Evolutionary conservation across 1,140 invertebrate species (phyloP), one percentile per base, ranked within the genome.

Genomic region (Drosophila pallidifrons): DNA sequence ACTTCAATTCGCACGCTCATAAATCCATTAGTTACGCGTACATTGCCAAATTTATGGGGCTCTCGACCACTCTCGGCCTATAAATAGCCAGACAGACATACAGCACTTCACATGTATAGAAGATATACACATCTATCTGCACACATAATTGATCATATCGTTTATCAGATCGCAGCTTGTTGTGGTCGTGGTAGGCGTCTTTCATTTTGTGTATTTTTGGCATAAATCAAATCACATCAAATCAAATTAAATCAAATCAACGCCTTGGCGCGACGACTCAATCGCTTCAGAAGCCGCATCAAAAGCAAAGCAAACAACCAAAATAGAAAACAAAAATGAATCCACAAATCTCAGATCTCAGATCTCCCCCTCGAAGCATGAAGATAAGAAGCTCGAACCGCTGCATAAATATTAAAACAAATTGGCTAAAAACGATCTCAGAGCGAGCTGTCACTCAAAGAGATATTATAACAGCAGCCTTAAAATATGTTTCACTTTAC

Each of bases 351-450:
- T 67, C 15, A 47, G 47, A 35, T 32, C 51, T 13, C 10, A 15
- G 5, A 59, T 64, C 51, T 11, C 7, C 11, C 11, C 41, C 43
- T 38, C 35, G 35, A 52, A 52, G 58, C 65, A 64, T 32, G 15
- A 7, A 52, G 67, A 79, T 75, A 68, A 60, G 55, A 68, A 16
- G 30, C 32, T 8, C 30, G 10, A 46, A 45, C 38, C 58, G 35
- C 35, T 61, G 16, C 38, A 32, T 81, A 81, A 81, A 81, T 77
- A 65, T 81, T 81, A 75, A 49, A 55, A 71, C 59, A 67, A 67
- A 38, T 60, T 60, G 45, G 46, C 8, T 13, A 30, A n/a, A 10
- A 59, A 66, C 35, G 61, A 45, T 46, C 47, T 67, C 51, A 15
- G 6, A 54, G 11, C 28, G 28, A 54, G 51, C 28, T 45, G 2